Conservation (phyloP, 2,888 invertebrate genomes). For the Volucella zonaria region DNA sequence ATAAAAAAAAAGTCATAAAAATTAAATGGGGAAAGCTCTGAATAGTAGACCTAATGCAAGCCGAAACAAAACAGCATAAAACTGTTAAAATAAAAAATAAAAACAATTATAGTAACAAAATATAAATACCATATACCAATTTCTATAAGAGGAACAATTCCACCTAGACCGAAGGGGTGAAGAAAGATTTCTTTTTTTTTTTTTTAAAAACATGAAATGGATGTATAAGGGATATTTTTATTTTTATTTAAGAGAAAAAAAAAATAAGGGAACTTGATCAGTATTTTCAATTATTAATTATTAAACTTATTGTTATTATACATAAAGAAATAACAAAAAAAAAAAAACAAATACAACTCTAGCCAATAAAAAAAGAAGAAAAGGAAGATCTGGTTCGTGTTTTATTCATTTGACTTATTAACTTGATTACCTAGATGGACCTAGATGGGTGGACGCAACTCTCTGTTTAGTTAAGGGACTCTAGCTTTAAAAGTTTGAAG, state of each 20-base stretch:
- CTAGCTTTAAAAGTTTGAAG: too few species aligned
- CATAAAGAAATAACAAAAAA: conserved; percentile 25
- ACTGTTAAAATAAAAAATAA: conserved; percentile 54
- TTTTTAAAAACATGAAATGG: conserved; percentile 34
- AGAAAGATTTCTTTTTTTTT: conserved; percentile 31
- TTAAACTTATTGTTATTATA: conserved; percentile 67
- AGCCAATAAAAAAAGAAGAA: conserved; percentile 67
- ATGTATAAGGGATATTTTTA: conserved; percentile 48
- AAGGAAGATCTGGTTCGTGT: conserved; percentile 30
- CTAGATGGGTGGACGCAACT: too few species aligned
- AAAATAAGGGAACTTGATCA: conserved; percentile 61
- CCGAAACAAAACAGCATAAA: conserved; percentile 29
- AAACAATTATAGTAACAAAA: conserved; percentile 22
- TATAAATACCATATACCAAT: conserved; percentile 35
- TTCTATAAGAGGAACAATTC: conserved; percentile 47
- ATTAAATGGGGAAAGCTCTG: conserved; percentile 29
- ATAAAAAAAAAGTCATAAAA: conserved; percentile 16
- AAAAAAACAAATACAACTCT: conserved; percentile 58
- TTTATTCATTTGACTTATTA: conserved; percentile 8
- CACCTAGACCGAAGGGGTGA: conserved; percentile 44
- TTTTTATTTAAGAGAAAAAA: conserved; percentile 34
- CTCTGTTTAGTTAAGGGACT: too few species aligned
- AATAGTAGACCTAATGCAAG: conserved; percentile 48
- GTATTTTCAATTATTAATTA: conserved; percentile 68
- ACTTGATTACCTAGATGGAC: too few species aligned